phyloP scores from a whole-genome alignment of 2,113 vertebrate species.

The Ctenodactylus gundi region DNA sequence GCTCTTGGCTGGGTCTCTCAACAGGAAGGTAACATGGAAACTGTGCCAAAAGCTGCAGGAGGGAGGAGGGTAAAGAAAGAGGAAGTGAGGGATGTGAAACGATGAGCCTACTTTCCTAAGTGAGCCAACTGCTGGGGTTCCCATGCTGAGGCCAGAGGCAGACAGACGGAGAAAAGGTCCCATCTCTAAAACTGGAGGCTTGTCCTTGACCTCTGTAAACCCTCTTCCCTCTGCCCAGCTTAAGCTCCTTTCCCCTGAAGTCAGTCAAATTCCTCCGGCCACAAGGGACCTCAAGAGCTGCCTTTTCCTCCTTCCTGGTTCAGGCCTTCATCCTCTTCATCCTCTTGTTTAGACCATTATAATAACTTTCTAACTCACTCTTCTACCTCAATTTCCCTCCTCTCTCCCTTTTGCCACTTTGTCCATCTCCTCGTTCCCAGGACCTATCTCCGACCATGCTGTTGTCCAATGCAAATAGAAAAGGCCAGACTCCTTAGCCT shows the following conservation, averaged over 20 bases:
- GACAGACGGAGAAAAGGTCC: background rate
- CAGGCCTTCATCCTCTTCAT: background rate
- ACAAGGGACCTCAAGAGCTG: background rate
- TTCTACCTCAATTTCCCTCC: background rate
- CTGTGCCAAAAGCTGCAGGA: slow-evolving; percentile 59
- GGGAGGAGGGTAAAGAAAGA: background rate
- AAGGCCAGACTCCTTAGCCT: background rate
- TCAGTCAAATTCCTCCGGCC: background rate
- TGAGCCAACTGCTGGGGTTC: background rate
- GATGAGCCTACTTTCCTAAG: slow-evolving; percentile 37
- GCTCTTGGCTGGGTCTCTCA: slow-evolving; percentile 65
- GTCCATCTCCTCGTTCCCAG: background rate
- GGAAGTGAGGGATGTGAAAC: background rate
- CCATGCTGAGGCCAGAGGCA: background rate
- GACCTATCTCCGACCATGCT: background rate
- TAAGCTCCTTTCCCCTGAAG: background rate
- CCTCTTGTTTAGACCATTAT: background rate
- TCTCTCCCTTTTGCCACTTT: background rate
- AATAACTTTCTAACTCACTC: background rate
- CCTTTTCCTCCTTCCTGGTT: background rate
- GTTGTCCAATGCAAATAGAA: background rate
- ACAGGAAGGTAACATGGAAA: slow-evolving; percentile 69
- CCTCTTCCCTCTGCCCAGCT: background rate
- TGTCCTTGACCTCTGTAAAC: background rate
- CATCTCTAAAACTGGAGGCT: background rate